Base-by-base conservation (phyloP, 2,888 invertebrate genomes). In the Acleris literana region DNA sequence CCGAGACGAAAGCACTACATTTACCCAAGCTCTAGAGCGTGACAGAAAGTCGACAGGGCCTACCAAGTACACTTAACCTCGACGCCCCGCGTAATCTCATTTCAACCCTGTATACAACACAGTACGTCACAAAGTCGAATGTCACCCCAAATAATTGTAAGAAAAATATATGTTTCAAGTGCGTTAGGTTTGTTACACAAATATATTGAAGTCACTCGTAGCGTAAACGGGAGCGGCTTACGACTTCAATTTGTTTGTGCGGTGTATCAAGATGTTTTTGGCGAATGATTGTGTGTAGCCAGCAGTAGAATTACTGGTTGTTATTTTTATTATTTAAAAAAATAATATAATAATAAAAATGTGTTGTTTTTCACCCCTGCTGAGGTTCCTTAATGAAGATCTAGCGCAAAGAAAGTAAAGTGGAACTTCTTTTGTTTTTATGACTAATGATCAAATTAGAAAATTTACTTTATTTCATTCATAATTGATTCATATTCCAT, bases 1-100 rank as follows among this genome's bases (percentile, higher is more conserved):
- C 6, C 29, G 49, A 11, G 60, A 49, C n/a, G 44, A 39, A 39
- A 51, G 55, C 51, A 55, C 65, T 61, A 65, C 60, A 65, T 65
- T 65, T 65, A 44, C 64, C 29, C 25, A 43, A 55, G 60, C 65
- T 22, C 51, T 52, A 51, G 59, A 49, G 55, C 54, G 18, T 61
- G 51, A 56, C 61, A 55, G 60, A 59, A 54, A 60, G 65, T 56
- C 65, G 51, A 60, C 55, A 13, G 43, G 43, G n/a, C 65, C 33
- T 52, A 13, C 60, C n/a, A 17, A 61, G 65, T 18, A 51, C 65
- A n/a, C 65, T 65, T 61, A 61, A 51, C 65, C 44, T 33, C 33
- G 43, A 29, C 29, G 16, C 18, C 22, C 18, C 20, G 29, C 43
- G 9, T 18, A 18, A 60, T 60, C 16, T 16, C 54, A 59, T 49